Conservation (phyloP, 23 tunicate species). For the Corella eumyota region DNA sequence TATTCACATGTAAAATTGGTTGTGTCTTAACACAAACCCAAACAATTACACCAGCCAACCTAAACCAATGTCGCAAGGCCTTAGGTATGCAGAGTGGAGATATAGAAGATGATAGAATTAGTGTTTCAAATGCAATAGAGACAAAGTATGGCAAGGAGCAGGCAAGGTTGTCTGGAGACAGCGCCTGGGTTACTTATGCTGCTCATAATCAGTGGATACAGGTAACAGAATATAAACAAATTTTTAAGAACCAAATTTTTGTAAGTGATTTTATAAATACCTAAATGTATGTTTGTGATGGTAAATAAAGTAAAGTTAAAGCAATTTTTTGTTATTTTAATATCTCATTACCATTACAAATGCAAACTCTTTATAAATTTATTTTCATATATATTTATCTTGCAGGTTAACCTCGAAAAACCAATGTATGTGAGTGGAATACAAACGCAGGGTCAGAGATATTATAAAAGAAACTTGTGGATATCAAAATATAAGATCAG, state of each 20-base stretch:
- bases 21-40: too few species aligned
- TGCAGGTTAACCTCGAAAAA: slow-evolving; percentile 22
- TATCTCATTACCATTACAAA: too few species aligned
- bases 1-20: too few species aligned
- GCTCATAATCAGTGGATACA: slow-evolving; percentile 7
- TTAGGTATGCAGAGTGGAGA: slow-evolving; percentile 38
- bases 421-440: slow-evolving; percentile 23
- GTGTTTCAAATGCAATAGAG: slow-evolving; percentile 6
- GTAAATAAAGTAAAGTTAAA: too few species aligned
- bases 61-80: background rate
- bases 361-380: too few species aligned
- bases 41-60: too few species aligned
- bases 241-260: too few species aligned
- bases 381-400: too few species aligned
- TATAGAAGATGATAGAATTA: slow-evolving; percentile 9
- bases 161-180: slow-evolving; percentile 27
- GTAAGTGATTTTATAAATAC: too few species aligned
- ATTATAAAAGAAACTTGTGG: background rate
- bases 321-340: too few species aligned
- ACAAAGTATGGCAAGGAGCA: slow-evolving; percentile 20
- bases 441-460: slow-evolving; percentile 14
- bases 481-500: background rate
- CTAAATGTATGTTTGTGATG: too few species aligned
- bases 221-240: too few species aligned
- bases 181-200: slow-evolving; percentile 31